These are phyloP conservation scores for Heteromyza rotundicornis DNA, from an alignment of 2,888 invertebrate genomes.

Conservation along the genomic window DNA sequence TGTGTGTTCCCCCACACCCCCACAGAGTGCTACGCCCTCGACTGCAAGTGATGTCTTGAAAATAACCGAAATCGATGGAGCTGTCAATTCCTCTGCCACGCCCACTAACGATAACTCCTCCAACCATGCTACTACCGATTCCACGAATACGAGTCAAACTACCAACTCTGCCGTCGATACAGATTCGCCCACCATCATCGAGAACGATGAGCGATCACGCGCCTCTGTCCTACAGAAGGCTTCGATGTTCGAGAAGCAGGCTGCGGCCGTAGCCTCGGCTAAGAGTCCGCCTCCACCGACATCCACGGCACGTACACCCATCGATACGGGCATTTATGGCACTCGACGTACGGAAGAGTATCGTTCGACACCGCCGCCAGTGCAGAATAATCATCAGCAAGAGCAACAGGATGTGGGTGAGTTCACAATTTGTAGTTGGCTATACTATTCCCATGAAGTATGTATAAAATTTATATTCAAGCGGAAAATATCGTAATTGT, in stretches of 20 bases:
- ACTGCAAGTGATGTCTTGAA: constrained; percentile 50
- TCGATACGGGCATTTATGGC: constrained; percentile 16
- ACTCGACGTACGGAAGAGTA: constrained; percentile 38
- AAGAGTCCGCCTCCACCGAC: constrained; percentile 26
- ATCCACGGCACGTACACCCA: constrained; percentile 14
- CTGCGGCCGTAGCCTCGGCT: constrained; percentile 49
- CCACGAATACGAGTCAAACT: constrained; percentile 26
- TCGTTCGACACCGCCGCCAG: constrained; percentile 26
- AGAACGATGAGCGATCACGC: constrained; percentile 58
- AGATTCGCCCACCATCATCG: constrained; percentile 40
- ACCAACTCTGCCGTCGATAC: constrained; percentile 32
- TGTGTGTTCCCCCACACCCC: constrained; percentile 54
- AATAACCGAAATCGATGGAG: constrained; percentile 55
- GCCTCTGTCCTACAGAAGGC: constrained; percentile 63
- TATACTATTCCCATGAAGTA: neutral
- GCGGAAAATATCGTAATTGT: too few species aligned
- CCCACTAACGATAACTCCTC: constrained; percentile 12
- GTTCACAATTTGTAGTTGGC: constrained; percentile 30
- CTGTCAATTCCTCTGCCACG: neutral
- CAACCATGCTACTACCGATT: constrained; percentile 24
- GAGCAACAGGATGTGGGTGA: constrained; percentile 57
- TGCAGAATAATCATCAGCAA: constrained; percentile 28
- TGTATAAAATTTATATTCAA: neutral
- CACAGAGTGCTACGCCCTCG: constrained; percentile 39
- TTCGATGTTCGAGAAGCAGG: constrained; percentile 62